Base-by-base conservation (phyloP, 92 coral and sea anemone species). In the Palythoa heliodiscus region DNA sequence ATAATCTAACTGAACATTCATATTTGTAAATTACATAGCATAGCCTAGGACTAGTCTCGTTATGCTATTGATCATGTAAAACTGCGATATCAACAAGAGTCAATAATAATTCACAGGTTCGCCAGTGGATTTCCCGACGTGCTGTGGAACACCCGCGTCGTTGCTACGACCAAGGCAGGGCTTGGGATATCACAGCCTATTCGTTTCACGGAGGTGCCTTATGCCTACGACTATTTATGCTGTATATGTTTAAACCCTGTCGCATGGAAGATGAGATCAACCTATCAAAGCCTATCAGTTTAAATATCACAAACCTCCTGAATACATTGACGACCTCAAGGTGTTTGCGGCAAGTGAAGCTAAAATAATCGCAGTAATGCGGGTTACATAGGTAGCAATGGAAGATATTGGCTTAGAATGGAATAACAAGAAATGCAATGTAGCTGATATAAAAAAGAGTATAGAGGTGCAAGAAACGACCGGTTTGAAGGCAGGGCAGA, bases 201-300 rank as follows among this genome's bases (percentile, higher is more conserved):
- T 19, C 58, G 63, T 12, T 76, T 76, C 50, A 53, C 1, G 82
- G 64, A 52, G 82, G 52, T 20, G 82, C 67, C 19, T 37, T 53
- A 16, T 61, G 82, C 47, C 43, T 17, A 68, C 43, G 38, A 9
- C 43, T 68, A 1, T 82, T 82, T n/a, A 82, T 54, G 6, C 38
- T 63, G 3, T n/a, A n/a, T n/a, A n/a, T 82, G 55, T 29, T 52
- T 76, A 9, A 77, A 86, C 74, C 85, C 84, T 24, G 52, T 63
- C 6, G 73, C 73, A 2, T 68, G 73, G 73, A 14, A 0, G 14
- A 47, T 68, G 7, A 68, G 16, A 16, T 16, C 73, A 52, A 76
- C 35, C 35, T 29, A 29, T 29, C 35, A 29, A 29, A 29, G 35
- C 35, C 35, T 29, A 29, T 29, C 35, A 29, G 35, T 29, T 29